A percentile compares a stretch with the other conserved stretches of the same genome.
These are phyloP conservation scores for Grantiella picta DNA, from an alignment of 2,113 vertebrate species.

Conservation along the genomic window DNA sequence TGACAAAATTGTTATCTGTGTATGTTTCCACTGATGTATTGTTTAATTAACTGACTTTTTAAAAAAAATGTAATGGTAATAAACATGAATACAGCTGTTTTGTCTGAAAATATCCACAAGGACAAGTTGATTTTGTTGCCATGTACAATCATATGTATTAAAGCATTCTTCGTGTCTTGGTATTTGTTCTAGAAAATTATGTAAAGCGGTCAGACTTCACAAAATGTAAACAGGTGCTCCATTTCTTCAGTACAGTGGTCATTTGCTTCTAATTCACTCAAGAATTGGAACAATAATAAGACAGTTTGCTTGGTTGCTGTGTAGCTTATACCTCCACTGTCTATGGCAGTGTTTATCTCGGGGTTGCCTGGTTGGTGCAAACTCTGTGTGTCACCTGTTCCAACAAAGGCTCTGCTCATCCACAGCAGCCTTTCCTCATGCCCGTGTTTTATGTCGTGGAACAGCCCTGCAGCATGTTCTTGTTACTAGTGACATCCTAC, in stretches of 20 bases:
- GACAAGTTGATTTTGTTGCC: background rate
- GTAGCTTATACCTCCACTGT: background rate
- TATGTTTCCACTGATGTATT: background rate
- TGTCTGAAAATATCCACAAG: background rate
- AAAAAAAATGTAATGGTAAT: background rate
- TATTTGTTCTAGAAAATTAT: background rate
- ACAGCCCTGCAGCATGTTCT: background rate
- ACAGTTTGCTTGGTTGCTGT: background rate
- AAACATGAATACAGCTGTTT: background rate
- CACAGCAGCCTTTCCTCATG: background rate
- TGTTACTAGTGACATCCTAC: background rate
- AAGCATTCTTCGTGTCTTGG: background rate
- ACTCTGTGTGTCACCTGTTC: background rate
- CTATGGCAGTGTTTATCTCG: background rate
- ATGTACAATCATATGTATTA: background rate
- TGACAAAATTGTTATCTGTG: background rate
- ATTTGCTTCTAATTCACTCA: background rate
- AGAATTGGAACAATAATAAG: background rate
- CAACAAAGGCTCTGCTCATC: background rate
- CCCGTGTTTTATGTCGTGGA: fast-evolving
- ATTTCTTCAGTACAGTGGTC: background rate
- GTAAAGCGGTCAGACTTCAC: background rate
- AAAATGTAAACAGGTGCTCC: background rate
- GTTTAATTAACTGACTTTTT: background rate
- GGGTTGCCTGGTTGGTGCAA: background rate